phyloP scores from a whole-genome alignment of 2,113 vertebrate species.

The Rhizomys pruinosus region DNA sequence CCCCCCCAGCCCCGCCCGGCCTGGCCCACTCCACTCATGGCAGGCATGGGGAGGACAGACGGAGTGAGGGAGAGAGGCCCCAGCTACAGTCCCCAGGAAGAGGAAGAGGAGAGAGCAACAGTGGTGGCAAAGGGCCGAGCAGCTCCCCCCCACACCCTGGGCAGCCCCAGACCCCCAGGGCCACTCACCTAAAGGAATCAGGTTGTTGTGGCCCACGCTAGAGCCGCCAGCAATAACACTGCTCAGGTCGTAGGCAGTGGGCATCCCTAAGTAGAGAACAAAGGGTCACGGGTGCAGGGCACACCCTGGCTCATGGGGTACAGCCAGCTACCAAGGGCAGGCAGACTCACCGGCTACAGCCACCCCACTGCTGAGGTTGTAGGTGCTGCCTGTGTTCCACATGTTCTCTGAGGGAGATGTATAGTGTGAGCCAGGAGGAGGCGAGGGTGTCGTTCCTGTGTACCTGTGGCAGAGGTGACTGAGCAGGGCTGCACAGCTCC shows the following conservation, averaged over 20 bases:
- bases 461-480: slow-evolving; percentile 87
- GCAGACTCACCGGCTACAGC: slow-evolving; percentile 89
- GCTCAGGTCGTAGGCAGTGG: slow-evolving; percentile 95
- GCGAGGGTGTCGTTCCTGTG: slow-evolving; percentile 93
- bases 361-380: slow-evolving; percentile 94
- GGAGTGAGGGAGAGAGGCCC: slow-evolving; percentile 31
- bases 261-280: slow-evolving; percentile 89
- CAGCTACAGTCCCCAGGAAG: slow-evolving; percentile 34
- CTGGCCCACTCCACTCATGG: neutral
- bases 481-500: neutral
- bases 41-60: neutral
- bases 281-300: neutral
- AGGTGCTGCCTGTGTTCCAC: slow-evolving; percentile 93
- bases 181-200: slow-evolving; percentile 94
- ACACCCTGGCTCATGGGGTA: neutral
- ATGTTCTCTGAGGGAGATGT: slow-evolving; percentile 95
- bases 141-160: too few relatives aligned
- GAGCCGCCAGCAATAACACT: slow-evolving; percentile 93
- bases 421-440: slow-evolving; percentile 96
- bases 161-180: neutral
- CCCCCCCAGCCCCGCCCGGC: slow-evolving; percentile 51
- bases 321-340: neutral
- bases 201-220: slow-evolving; percentile 94
- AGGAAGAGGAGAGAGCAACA: neutral
- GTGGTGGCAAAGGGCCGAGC: slow-evolving; percentile 4